Conservation (phyloP, 2,888 invertebrate species). For the Mamestra brassicae region DNA sequence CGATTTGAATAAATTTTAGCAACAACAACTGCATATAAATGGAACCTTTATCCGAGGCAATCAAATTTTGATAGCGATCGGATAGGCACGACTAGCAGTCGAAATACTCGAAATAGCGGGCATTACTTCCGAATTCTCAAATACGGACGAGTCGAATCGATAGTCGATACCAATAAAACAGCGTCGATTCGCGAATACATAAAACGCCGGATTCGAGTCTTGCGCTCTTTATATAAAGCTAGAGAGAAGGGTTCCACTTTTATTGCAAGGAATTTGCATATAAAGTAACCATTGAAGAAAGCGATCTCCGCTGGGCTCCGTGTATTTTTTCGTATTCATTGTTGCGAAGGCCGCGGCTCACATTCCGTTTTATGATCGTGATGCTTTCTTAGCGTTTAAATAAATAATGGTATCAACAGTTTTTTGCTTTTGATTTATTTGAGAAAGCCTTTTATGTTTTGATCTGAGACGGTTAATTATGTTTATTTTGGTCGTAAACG, state of each 20-base stretch:
- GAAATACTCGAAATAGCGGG: constrained; percentile 84
- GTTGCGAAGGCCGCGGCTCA: constrained; percentile 86
- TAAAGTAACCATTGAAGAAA: constrained; percentile 91
- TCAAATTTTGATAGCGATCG: constrained; percentile 86
- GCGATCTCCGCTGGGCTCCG: constrained; percentile 87
- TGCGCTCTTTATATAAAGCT: constrained; percentile 87
- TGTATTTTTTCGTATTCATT: constrained; percentile 89
- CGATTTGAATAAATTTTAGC: constrained; percentile 69
- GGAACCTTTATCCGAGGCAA: constrained; percentile 80
- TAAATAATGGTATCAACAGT: constrained; percentile 88
- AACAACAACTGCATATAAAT: constrained; percentile 80
- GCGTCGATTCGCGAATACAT: constrained; percentile 90
- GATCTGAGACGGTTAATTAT: constrained; percentile 76
- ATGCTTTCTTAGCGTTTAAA: constrained; percentile 87
- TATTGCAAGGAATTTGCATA: constrained; percentile 90
- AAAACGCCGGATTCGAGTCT: constrained; percentile 89
- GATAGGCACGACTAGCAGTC: constrained; percentile 84
- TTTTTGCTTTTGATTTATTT: constrained; percentile 83
- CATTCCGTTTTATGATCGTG: constrained; percentile 85
- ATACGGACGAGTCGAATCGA: constrained; percentile 84
- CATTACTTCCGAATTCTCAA: constrained; percentile 87
- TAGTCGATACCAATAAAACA: constrained; percentile 89
- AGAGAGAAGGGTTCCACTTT: constrained; percentile 90
- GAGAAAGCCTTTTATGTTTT: constrained; percentile 78
- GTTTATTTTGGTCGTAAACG: constrained; percentile 77